These are phyloP conservation scores for Bombus haemorrhoidalis DNA, from an alignment of 1,140 invertebrate genomes.

Conservation along the genomic window DNA sequence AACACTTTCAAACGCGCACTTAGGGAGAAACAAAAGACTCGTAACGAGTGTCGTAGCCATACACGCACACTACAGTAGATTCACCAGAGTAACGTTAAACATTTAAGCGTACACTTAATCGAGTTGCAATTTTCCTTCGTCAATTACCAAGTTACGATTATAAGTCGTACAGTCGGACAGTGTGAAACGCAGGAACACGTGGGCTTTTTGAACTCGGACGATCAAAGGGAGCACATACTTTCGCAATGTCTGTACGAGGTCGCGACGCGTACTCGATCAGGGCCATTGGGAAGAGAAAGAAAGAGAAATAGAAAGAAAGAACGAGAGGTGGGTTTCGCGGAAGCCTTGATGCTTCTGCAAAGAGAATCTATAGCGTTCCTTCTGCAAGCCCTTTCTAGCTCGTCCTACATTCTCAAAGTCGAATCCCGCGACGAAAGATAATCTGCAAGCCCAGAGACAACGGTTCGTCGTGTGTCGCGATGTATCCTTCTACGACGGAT, in stretches of 20 bases:
- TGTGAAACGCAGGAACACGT: neutral
- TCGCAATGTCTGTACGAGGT: slow-evolving; percentile 34
- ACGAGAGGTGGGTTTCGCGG: neutral
- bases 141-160: slow-evolving; percentile 40
- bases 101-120: slow-evolving; percentile 32
- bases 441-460: neutral
- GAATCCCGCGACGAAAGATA: neutral
- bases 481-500: slow-evolving; percentile 21
- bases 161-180: neutral
- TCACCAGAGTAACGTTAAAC: slow-evolving; percentile 21
- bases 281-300: neutral
- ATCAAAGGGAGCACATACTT: slow-evolving; percentile 32
- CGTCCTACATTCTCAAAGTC: slow-evolving; percentile 38
- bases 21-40: neutral
- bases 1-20: slow-evolving; percentile 11
- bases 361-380: slow-evolving; percentile 42
- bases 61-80: slow-evolving; percentile 20
- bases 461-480: slow-evolving; percentile 26
- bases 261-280: slow-evolving; percentile 23
- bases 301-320: neutral
- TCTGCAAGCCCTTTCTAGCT: slow-evolving; percentile 34
- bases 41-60: neutral
- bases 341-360: slow-evolving; percentile 9
- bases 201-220: neutral
- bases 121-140: slow-evolving; percentile 39